These are phyloP conservation scores for Whitmania pigra DNA, from an alignment of 1,140 invertebrate species.

Conservation along the genomic window DNA sequence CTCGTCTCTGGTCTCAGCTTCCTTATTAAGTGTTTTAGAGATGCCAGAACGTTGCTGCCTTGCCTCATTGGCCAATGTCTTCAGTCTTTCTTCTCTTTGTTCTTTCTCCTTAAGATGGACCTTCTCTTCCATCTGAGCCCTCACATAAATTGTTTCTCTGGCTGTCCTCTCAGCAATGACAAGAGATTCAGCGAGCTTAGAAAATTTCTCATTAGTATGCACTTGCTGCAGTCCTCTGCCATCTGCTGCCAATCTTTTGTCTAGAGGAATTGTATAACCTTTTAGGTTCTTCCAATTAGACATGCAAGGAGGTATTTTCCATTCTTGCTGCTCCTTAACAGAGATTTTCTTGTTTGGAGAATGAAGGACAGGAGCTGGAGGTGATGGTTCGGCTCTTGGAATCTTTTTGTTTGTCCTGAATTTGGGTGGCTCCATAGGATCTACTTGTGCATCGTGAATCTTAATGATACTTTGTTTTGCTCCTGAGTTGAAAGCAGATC, in stretches of 20 bases:
- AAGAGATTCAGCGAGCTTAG: constrained; percentile 88
- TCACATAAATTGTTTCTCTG: constrained; percentile 85
- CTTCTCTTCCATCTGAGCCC: constrained; percentile 88
- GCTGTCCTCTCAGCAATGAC: constrained; percentile 97
- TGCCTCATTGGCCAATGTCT: constrained; percentile 83
- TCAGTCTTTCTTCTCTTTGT: constrained; percentile 87
- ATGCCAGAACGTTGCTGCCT: constrained; percentile 79
- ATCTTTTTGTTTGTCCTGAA: constrained; percentile 64
- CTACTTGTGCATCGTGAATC: constrained; percentile 85
- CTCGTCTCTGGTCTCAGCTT: constrained; percentile 74
- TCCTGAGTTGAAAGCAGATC: constrained; percentile 84
- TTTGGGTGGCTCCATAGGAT: constrained; percentile 95
- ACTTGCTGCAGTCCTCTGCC: constrained; percentile 89
- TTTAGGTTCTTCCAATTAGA: constrained; percentile 99
- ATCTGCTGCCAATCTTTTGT: constrained; percentile 94
- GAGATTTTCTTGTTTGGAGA: constrained; percentile 87
- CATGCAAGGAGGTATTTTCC: constrained; percentile 99
- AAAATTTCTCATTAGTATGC: constrained; percentile 98
- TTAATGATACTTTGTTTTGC: constrained; percentile 93
- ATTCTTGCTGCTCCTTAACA: constrained; percentile 96
- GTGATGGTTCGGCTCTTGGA: constrained; percentile 89
- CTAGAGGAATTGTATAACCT: constrained; percentile 96
- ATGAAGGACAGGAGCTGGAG: constrained; percentile 90
- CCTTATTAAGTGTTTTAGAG: constrained; percentile 38
- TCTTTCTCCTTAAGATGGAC: constrained; percentile 95